A percentile compares a stretch with the other conserved stretches of the same genome.
phyloP scores from a whole-genome alignment of 2,113 vertebrate species.

The Lamprologus callipterus region DNA sequence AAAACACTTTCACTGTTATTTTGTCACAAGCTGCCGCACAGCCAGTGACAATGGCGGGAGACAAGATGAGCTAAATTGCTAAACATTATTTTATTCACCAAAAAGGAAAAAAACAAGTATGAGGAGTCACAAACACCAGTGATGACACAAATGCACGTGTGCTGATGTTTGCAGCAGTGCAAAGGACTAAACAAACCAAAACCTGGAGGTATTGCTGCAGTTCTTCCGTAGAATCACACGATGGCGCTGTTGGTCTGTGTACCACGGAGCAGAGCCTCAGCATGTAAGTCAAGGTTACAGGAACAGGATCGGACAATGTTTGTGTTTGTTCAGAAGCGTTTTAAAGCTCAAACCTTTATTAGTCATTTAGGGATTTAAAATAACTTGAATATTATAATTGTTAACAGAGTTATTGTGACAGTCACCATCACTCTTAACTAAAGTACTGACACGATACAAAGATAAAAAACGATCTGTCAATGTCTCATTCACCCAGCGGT shows the following conservation, averaged over 20 bases:
- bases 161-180: not conserved
- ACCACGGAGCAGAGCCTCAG: not conserved
- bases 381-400: not conserved
- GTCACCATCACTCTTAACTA: not conserved
- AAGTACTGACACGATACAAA: not conserved
- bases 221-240: rapidly evolving
- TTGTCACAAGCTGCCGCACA: not conserved
- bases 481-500: rapidly evolving
- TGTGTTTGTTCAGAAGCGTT: not conserved
- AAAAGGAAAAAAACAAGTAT: not conserved
- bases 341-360: rapidly evolving
- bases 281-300: not conserved
- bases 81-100: not conserved
- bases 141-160: not conserved
- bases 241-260: not conserved
- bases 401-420: not conserved
- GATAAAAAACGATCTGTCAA: not conserved
- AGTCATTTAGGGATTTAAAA: not conserved
- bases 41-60: not conserved
- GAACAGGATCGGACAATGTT: not conserved
- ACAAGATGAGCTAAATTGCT: not conserved
- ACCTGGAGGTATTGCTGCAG: not conserved
- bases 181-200: not conserved
- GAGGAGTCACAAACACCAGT: not conserved
- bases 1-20: not conserved